A percentile compares a stretch with the other conserved stretches of the same genome.
These are phyloP conservation scores for Hydrolagus affinis DNA, from an alignment of 2,113 vertebrate species.

Conservation along the genomic window DNA sequence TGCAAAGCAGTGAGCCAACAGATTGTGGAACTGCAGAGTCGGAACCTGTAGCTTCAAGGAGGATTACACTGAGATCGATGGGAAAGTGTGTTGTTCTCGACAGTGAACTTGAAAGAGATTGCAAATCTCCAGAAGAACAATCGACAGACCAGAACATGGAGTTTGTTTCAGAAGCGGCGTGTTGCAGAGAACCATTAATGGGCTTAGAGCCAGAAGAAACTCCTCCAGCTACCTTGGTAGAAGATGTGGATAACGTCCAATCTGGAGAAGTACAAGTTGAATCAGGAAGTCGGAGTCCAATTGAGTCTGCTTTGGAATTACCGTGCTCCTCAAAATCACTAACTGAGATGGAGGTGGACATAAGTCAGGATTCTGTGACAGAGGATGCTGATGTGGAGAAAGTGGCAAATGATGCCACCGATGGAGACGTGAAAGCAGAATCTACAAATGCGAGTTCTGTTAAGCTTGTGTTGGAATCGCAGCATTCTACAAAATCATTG, in stretches of 20 bases:
- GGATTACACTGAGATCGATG: not conserved
- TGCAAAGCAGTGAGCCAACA: not conserved
- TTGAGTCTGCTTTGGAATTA: not conserved
- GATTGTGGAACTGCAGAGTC: not conserved
- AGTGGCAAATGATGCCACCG: not conserved
- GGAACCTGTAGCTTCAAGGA: conserved; percentile 13
- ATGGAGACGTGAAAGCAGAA: not conserved
- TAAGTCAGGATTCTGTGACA: not conserved
- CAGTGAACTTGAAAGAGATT: not conserved
- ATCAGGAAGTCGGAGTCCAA: not conserved
- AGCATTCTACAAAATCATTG: conserved; percentile 3
- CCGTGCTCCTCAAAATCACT: not conserved
- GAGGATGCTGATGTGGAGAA: not conserved
- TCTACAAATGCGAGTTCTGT: too few species aligned
- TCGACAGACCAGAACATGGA: not conserved
- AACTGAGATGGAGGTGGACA: not conserved
- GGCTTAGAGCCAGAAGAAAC: not conserved
- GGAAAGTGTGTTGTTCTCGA: not conserved
- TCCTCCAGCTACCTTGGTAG: not conserved
- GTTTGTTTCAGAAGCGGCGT: not conserved
- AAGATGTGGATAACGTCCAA: not conserved
- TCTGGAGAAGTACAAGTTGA: not conserved
- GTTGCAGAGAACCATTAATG: not conserved
- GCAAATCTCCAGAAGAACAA: not conserved
- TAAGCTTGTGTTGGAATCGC: not conserved